A percentile compares a stretch with the other conserved stretches of the same genome.
Evolutionary conservation across 2,113 vertebrate species (phyloP).

Genomic region (Alaudala cheleensis): DNA sequence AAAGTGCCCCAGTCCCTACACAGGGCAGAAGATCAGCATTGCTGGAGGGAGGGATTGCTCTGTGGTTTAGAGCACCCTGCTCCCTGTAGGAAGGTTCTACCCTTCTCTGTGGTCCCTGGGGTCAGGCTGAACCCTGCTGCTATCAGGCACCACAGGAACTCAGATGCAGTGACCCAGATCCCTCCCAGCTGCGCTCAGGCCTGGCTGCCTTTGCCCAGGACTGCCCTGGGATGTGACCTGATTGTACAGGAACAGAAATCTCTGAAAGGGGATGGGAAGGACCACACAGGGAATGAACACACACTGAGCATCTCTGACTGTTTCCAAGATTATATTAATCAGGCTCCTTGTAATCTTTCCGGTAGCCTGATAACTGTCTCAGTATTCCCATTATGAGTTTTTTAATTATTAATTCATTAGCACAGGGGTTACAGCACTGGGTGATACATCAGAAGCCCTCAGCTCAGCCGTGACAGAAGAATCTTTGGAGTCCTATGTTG

Average conservation of each 20-base stretch:
- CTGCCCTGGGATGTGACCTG: neutral
- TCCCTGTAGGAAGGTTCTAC: neutral
- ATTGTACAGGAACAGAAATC: neutral
- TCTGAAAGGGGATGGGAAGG: neutral
- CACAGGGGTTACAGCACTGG: neutral
- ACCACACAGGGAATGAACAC: neutral
- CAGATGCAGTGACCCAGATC: neutral
- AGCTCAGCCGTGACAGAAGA: neutral
- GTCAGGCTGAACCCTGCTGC: neutral
- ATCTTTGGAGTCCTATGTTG: neutral
- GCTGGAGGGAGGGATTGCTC: too few relatives aligned
- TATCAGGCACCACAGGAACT: neutral
- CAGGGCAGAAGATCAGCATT: neutral
- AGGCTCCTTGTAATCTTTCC: neutral
- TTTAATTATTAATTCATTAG: constrained; percentile 40
- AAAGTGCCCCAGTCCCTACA: neutral
- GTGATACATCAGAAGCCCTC: neutral
- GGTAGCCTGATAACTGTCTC: neutral
- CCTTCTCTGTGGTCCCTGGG: neutral
- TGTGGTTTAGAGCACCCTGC: neutral
- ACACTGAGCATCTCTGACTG: neutral
- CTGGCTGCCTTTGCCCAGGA: neutral
- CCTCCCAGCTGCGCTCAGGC: neutral
- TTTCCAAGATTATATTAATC: neutral
- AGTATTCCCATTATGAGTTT: constrained; percentile 7